Evolutionary conservation across 2,888 invertebrate genomes (phyloP).

Genomic region (Callimorpha dominula): DNA sequence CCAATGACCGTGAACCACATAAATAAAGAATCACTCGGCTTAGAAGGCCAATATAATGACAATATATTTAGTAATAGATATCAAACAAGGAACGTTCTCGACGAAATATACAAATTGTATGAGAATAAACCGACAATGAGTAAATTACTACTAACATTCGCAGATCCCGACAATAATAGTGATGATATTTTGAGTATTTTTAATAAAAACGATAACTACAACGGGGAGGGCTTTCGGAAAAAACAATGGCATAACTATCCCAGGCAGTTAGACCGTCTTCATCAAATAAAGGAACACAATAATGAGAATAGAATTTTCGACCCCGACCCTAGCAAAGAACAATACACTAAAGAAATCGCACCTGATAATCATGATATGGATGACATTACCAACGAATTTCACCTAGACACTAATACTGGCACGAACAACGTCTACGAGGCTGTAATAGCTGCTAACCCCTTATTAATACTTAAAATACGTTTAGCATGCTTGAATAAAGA

Average conservation of each 20-base stretch:
- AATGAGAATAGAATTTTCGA: slow-evolving; percentile 60
- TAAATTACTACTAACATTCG: slow-evolving; percentile 48
- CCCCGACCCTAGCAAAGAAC: slow-evolving; percentile 56
- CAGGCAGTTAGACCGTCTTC: slow-evolving; percentile 76
- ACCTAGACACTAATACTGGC: slow-evolving; percentile 55
- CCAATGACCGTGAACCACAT: slow-evolving; percentile 67
- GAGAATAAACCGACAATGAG: slow-evolving; percentile 41
- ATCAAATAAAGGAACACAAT: slow-evolving; percentile 58
- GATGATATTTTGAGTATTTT: slow-evolving; percentile 57
- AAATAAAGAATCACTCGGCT: slow-evolving; percentile 58
- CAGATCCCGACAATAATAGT: slow-evolving; percentile 57
- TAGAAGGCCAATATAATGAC: slow-evolving; percentile 70
- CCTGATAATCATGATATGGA: slow-evolving; percentile 43
- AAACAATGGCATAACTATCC: slow-evolving; percentile 82
- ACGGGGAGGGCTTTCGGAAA: slow-evolving; percentile 73
- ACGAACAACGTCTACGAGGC: slow-evolving; percentile 59
- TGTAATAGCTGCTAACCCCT: slow-evolving; percentile 65
- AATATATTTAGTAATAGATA: slow-evolving; percentile 74
- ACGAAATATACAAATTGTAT: slow-evolving; percentile 66
- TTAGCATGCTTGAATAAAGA: slow-evolving; percentile 68
- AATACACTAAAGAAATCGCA: slow-evolving; percentile 47
- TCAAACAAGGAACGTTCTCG: slow-evolving; percentile 62
- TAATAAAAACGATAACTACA: slow-evolving; percentile 63
- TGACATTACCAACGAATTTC: slow-evolving; percentile 63
- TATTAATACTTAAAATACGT: slow-evolving; percentile 75